Base-by-base conservation (phyloP, 2,888 invertebrate genomes). In the Gari tellinella region DNA sequence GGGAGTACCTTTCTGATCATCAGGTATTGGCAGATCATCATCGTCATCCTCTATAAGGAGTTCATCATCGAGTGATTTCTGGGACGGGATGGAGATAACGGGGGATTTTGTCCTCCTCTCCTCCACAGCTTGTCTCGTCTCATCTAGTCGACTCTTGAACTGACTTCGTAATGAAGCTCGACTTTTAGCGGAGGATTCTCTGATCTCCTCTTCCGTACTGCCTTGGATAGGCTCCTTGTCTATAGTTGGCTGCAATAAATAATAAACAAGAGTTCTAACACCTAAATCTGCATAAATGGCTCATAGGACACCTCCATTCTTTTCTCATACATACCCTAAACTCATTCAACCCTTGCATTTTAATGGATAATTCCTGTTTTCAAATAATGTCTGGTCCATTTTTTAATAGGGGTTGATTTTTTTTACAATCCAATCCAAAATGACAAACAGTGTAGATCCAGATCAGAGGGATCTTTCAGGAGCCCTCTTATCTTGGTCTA, bases 61-160 rank as follows among this genome's bases (percentile, higher is more conserved):
- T 53, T 87, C 86, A 49, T 86, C 87, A 46, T 86, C 86, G 3
- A 86, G 52, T 0, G 89, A 88, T 21, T 83, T 78, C 49, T 85
- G 84, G 12, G 87, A 77, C 0, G 85, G 82, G 5, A 88, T 49
- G 2, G 83, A 65, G n/a, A 90, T 78, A 12, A 75, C 82, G 0
- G 90, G 88, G 7, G 89, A 88, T 45, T 87, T 87, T 5, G 85
- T 79, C 17, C 89, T 69, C 7, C 90, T 65, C 3, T 86, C 89
- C 38, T 89, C 89, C 0, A 85, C 86, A 0, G 85, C 85, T 1
- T 75, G 65, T 21, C 86, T 77, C 5, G 86, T 82, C 49, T 88
- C 87, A 19, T 84, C 86, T 21, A 90, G 72, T 15, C 73, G 80
- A 1, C 64, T 64, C 45, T 84, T 84, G 72, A 87, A 89, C 53